These are phyloP conservation scores for Spodoptera litura DNA, from an alignment of 1,140 invertebrate species.

Conservation along the genomic window DNA sequence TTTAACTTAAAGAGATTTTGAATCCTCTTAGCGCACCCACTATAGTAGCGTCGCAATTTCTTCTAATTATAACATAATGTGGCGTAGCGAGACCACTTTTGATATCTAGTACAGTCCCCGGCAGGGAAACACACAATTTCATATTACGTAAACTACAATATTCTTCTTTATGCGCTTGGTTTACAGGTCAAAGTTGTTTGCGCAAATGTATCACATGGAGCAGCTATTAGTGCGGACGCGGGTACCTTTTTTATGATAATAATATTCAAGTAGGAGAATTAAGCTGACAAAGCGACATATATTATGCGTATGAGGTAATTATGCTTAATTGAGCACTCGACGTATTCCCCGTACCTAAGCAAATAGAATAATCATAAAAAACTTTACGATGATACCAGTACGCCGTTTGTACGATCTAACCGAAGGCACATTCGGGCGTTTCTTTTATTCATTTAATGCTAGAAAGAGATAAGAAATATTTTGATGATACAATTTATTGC, in stretches of 20 bases:
- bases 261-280: slow-evolving; percentile 40
- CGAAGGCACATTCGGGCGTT: no score
- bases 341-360: background rate
- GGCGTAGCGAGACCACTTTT: slow-evolving; percentile 33
- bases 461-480: no score
- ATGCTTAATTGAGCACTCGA: slow-evolving; percentile 33
- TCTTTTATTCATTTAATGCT: no score
- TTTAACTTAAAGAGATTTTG: slow-evolving; percentile 24
- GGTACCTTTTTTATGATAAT: slow-evolving; percentile 41
- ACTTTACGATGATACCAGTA: background rate
- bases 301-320: slow-evolving; percentile 34
- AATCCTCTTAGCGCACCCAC: slow-evolving; percentile 43
- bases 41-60: slow-evolving; percentile 40
- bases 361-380: slow-evolving; percentile 1
- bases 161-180: slow-evolving; percentile 10
- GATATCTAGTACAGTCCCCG: slow-evolving; percentile 35
- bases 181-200: slow-evolving; percentile 28
- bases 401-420: no score
- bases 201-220: slow-evolving; percentile 1
- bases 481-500: no score
- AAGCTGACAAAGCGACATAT: slow-evolving; percentile 34
- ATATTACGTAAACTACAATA: slow-evolving; percentile 16
- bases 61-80: slow-evolving; percentile 46
- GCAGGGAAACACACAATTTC: slow-evolving; percentile 21
- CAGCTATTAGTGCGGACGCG: slow-evolving; percentile 35